Conservation (phyloP, 2,113 vertebrate genomes). For the Urocitellus parryii region DNA sequence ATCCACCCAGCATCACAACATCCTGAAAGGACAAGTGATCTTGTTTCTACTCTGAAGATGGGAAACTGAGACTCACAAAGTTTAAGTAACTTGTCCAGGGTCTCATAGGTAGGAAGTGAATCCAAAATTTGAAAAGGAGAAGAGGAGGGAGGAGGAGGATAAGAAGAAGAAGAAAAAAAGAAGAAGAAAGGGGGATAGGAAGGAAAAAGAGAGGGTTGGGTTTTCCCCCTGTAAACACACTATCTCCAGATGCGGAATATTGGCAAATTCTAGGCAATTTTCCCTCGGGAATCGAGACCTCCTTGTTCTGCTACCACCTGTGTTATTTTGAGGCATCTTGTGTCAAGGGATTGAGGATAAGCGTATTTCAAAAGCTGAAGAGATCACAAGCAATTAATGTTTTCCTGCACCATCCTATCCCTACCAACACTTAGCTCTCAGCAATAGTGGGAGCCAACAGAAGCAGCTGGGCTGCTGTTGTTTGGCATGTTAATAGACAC, state of each 20-base stretch:
- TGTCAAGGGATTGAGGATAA: neutral
- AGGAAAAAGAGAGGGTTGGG: too few relatives aligned
- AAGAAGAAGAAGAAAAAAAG: neutral
- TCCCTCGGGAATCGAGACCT: neutral
- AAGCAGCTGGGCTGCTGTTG: neutral
- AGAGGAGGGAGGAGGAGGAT: neutral
- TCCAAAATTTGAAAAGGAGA: neutral
- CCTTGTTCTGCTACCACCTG: neutral
- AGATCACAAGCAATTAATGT: rapidly evolving
- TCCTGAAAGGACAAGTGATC: neutral
- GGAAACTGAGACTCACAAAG: neutral
- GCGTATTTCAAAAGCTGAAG: neutral
- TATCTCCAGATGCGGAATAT: neutral
- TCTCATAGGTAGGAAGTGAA: neutral
- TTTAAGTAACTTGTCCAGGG: neutral
- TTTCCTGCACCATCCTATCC: neutral
- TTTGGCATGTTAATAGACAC: neutral
- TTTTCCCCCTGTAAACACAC: neutral
- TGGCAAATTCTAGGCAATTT: neutral
- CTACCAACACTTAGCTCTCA: neutral
- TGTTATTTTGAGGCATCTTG: neutral
- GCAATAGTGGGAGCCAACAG: neutral
- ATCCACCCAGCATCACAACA: neutral
- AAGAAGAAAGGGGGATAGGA: too few relatives aligned
- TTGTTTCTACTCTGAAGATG: neutral